A percentile compares a stretch with the other conserved stretches of the same genome.
phyloP scores from a whole-genome alignment of 53 echinoderm and acorn worm genomes.

The Mesocentrotus franciscanus region DNA sequence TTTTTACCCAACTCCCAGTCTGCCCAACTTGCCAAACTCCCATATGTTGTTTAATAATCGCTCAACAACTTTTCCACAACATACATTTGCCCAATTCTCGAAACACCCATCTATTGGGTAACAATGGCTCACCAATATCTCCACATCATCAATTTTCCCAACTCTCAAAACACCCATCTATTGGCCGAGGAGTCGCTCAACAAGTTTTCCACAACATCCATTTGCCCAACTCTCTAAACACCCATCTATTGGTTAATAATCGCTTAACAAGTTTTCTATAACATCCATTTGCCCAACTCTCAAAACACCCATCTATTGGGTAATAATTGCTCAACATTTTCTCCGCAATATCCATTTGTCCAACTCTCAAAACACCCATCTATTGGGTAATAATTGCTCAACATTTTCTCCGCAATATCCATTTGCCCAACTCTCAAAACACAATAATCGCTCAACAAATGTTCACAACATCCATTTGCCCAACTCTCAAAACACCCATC shows the following conservation, averaged over 20 bases:
- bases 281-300: too few species aligned
- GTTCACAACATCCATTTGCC: conserved; percentile 7
- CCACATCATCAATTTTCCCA: not conserved
- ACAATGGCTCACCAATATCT: not conserved
- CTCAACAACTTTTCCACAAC: not conserved
- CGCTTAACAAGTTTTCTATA: too few species aligned
- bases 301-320: too few species aligned
- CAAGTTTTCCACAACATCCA: too few species aligned
- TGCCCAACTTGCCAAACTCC: not conserved
- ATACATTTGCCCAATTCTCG: not conserved
- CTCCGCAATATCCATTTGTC: too few species aligned
- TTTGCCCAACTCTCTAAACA: too few species aligned
- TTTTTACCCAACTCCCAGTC: not conserved
- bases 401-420: not conserved
- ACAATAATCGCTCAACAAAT: not conserved
- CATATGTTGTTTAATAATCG: not conserved
- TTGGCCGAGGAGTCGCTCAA: too few species aligned
- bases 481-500: conserved; percentile 16
- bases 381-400: too few species aligned
- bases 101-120: conserved; percentile 7
- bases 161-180: not conserved
- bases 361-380: too few species aligned
- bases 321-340: too few species aligned
- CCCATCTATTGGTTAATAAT: too few species aligned
- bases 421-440: conserved; percentile 23